Evolutionary conservation across 2,113 vertebrate genomes (phyloP).

Genomic region (Sinocyclocheilus anophthalmus): DNA sequence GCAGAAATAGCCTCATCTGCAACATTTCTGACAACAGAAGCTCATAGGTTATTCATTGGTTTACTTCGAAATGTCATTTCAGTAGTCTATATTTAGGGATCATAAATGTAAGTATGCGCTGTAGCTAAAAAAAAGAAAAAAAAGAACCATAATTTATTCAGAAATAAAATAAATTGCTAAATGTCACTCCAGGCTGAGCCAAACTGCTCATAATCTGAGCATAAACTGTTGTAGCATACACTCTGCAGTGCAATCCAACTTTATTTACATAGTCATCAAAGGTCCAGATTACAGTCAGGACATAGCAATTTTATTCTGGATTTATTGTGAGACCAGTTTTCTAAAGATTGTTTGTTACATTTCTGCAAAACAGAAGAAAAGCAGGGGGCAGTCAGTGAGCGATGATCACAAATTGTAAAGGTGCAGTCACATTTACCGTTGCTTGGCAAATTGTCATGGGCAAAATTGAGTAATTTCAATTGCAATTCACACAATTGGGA

Average conservation of each 20-base stretch:
- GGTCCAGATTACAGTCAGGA: not conserved
- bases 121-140: not conserved
- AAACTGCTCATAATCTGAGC: not conserved
- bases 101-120: not conserved
- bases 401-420: too few species aligned
- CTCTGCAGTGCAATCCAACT: not conserved
- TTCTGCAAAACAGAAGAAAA: too few species aligned
- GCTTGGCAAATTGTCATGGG: too few species aligned
- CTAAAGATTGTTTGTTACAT: too few species aligned
- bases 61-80: conserved; percentile 10
- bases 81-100: conserved; percentile 3
- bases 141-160: not conserved
- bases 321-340: too few species aligned
- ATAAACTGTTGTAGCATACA: not conserved
- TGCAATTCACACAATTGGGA: too few species aligned
- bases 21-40: conserved; percentile 19
- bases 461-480: too few species aligned
- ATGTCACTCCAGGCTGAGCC: not conserved
- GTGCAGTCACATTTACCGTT: too few species aligned
- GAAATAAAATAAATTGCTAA: not conserved
- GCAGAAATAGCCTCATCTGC: conserved; percentile 8
- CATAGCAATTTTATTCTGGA: too few species aligned
- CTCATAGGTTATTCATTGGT: conserved; percentile 9
- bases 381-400: too few species aligned
- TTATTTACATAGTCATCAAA: not conserved